Percentiles rank a stretch among this genome's conserved stretches.
Conservation (phyloP, 1,140 invertebrate genomes). For the Orius insidiosus region DNA sequence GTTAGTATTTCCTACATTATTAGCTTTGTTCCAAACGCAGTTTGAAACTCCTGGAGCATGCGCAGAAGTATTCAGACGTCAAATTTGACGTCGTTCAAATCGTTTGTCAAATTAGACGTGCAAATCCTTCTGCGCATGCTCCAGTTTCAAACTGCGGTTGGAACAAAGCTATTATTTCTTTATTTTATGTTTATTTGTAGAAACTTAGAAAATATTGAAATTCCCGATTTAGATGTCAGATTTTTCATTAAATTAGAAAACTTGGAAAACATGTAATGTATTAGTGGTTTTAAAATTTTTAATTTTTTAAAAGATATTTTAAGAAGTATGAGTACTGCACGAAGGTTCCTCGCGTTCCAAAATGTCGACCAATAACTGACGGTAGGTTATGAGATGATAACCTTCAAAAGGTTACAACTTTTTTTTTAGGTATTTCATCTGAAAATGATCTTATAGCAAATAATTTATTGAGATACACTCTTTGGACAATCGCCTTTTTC, state of each 20-base stretch:
- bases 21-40: too few relatives aligned
- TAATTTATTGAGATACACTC: slow-evolving; percentile 38
- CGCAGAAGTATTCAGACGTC: too few relatives aligned
- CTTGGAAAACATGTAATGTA: slow-evolving; percentile 26
- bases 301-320: slow-evolving; percentile 35
- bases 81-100: too few relatives aligned
- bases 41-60: too few relatives aligned
- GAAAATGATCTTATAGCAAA: slow-evolving; percentile 44
- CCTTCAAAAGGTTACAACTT: background rate
- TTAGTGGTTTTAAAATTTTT: too few relatives aligned
- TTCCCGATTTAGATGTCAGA: slow-evolving; percentile 20
- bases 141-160: too few relatives aligned
- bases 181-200: slow-evolving; percentile 23
- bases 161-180: too few relatives aligned
- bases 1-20: too few relatives aligned
- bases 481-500: slow-evolving; percentile 54
- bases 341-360: slow-evolving; percentile 38
- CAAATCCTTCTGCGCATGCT: too few relatives aligned
- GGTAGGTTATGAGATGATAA: slow-evolving; percentile 27
- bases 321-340: slow-evolving; percentile 52
- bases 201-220: slow-evolving; percentile 27
- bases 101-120: too few relatives aligned
- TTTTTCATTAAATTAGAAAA: slow-evolving; percentile 22
- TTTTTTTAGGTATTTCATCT: slow-evolving; percentile 38
- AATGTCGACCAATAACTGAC: slow-evolving; percentile 47